Conservation (phyloP, 2,888 invertebrate genomes). For the Drosophila mulleri region DNA sequence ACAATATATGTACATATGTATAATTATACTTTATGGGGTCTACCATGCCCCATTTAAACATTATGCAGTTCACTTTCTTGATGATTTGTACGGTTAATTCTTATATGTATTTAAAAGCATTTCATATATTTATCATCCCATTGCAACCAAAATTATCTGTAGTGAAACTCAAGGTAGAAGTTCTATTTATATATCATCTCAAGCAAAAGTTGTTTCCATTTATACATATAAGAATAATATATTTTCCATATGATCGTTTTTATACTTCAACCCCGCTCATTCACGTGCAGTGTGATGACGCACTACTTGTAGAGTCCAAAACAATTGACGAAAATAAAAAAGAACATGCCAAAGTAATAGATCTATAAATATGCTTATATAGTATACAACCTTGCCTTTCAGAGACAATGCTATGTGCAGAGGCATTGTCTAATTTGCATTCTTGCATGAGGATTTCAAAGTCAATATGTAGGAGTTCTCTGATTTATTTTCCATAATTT, state of each 20-base stretch:
- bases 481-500: too few relatives aligned
- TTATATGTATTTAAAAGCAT: neutral
- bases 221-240: neutral
- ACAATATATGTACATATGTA: too few relatives aligned
- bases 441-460: too few relatives aligned
- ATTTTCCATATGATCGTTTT: slow-evolving; percentile 26
- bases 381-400: neutral
- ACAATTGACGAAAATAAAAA: slow-evolving; percentile 41
- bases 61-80: too few relatives aligned
- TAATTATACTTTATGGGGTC: too few relatives aligned
- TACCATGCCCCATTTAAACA: too few relatives aligned
- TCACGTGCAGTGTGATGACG: slow-evolving; percentile 46
- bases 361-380: slow-evolving; percentile 15
- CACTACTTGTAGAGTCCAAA: slow-evolving; percentile 36
- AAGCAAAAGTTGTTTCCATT: slow-evolving; percentile 13
- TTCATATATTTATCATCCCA: neutral
- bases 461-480: too few relatives aligned
- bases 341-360: slow-evolving; percentile 13
- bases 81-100: neutral
- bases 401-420: too few relatives aligned
- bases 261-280: slow-evolving; percentile 24
- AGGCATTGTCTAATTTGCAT: too few relatives aligned
- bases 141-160: neutral
- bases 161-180: neutral
- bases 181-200: slow-evolving; percentile 34